A percentile compares a stretch with the other conserved stretches of the same genome.
Evolutionary conservation across 2,113 vertebrate genomes (phyloP).

Genomic region (Clarias macrocephalus): DNA sequence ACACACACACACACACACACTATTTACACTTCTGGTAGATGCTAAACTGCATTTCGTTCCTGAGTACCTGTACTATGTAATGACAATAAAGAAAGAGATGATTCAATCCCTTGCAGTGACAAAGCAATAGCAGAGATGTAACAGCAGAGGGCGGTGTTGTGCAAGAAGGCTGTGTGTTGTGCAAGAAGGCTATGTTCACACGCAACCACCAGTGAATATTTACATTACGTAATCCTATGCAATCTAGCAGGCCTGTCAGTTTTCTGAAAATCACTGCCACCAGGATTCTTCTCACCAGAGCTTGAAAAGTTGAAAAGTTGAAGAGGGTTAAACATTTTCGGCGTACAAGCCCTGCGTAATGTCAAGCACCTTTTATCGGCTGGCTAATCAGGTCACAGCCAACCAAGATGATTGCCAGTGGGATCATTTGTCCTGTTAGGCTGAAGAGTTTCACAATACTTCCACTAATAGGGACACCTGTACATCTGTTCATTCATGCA

Average conservation of each 20-base stretch:
- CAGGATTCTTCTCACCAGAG: background rate
- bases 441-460: background rate
- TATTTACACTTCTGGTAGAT: no score
- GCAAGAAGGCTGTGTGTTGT: background rate
- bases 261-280: background rate
- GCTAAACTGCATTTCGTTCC: no score
- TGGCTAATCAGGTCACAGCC: background rate
- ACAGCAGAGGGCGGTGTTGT: conserved; percentile 49
- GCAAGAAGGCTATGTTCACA: background rate
- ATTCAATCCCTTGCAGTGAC: background rate
- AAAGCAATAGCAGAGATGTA: background rate
- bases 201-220: background rate
- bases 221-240: background rate
- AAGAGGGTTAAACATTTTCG: background rate
- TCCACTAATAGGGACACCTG: background rate
- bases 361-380: background rate
- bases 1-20: no score
- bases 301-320: background rate
- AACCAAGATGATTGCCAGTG: background rate
- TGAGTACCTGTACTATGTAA: no score
- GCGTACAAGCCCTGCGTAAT: background rate
- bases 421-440: background rate
- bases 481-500: background rate
- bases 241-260: background rate
- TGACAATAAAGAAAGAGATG: no score